These are phyloP conservation scores for Anoplopoma fimbria DNA, from an alignment of 2,113 vertebrate genomes.

Conservation along the genomic window DNA sequence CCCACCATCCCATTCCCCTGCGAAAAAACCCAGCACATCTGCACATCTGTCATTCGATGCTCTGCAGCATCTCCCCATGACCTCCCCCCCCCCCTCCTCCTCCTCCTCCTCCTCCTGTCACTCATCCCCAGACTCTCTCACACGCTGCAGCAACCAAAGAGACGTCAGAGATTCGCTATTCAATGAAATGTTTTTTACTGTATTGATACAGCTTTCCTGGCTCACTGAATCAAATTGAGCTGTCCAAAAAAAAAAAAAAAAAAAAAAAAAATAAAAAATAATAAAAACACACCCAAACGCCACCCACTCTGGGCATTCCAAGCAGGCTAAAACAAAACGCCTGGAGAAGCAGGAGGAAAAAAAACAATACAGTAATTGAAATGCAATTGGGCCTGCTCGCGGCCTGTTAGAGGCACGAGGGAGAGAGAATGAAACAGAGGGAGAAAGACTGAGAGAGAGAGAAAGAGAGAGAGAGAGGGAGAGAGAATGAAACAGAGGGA, in stretches of 20 bases:
- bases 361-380: constrained; percentile 14
- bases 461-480: constrained; percentile 22
- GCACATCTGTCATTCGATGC: constrained; percentile 67
- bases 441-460: neutral
- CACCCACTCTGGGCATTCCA: constrained; percentile 42
- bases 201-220: constrained; percentile 48
- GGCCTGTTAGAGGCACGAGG: constrained; percentile 6
- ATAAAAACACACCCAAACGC: too few species aligned
- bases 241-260: constrained; percentile 21
- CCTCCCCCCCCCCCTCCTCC: constrained; percentile 13
- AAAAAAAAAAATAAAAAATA: constrained; percentile 14
- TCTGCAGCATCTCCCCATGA: constrained; percentile 44
- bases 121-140: constrained; percentile 33
- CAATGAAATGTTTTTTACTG: constrained; percentile 44
- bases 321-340: constrained; percentile 50
- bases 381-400: constrained; percentile 21
- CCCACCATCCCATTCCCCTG: neutral
- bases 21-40: constrained; percentile 63
- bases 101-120: constrained; percentile 35
- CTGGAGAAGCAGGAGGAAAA: constrained; percentile 4
- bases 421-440: constrained; percentile 15
- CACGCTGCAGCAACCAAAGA: constrained; percentile 13
- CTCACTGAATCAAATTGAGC: constrained; percentile 28
- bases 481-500: too few species aligned
- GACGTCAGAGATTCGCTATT: constrained; percentile 38